Evolutionary conservation across 2,113 vertebrate species (phyloP), one percentile per base, ranked within the genome.

Genomic region (Mohoua ochrocephala): DNA sequence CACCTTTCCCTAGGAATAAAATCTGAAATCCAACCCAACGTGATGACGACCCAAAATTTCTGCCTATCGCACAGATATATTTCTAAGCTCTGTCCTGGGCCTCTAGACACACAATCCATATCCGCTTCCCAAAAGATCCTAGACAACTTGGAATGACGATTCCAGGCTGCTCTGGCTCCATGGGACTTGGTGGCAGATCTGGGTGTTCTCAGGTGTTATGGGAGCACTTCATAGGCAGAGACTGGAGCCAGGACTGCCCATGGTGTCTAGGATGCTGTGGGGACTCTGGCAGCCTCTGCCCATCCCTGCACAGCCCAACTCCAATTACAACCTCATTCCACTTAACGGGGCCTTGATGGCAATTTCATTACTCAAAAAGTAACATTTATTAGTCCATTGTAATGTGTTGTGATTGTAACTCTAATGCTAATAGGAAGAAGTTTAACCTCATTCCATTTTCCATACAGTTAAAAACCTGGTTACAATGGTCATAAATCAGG

Each of bases 311-410:
- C 69, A 76, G 85, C 96, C 57, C 52, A 84, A 78, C 68, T 77
- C 92, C 91, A 97, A 96, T 97, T 96, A 97, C 42, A 91, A 84
- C 68, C 96, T 95, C 80, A 95, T 96, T 97, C 70, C 27, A 33
- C 97, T 97, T 97, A 98, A 97, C 96, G 11, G 69, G 47, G 86
- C 88, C 95, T 97, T 91, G 92, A 97, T 97, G 96, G 91, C 84
- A 92, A 84, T 96, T 95, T 97, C 96, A 98, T 98, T 97, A 97
- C 82, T 94, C 97, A 87, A 96, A 98, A 98, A 97, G 95, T 96
- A 98, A 97, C 97, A 90, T 97, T 98, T 98, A 98, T 98, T 97
- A 97, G 94, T 96, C 95, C 84, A 53, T 83, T 91, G 76, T 97
- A 95, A 97, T 47, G 91, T 97, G 97, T 97, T 98, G 96, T 97